Conservation (phyloP, 2,113 vertebrate species). For the Bubo scandiacus region DNA sequence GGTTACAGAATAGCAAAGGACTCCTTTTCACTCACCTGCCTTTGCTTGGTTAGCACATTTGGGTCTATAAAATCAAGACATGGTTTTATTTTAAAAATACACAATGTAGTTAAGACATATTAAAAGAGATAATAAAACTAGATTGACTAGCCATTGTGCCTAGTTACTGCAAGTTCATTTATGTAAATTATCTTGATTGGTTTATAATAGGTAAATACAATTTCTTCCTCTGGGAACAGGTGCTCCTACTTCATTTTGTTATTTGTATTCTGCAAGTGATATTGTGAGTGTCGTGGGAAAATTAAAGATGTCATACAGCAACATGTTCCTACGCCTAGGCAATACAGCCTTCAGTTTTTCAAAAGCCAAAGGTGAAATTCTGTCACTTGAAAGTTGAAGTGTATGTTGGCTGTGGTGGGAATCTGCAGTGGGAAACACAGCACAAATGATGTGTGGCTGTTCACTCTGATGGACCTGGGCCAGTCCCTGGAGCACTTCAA, state of each 20-base stretch:
- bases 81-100: conserved; percentile 14
- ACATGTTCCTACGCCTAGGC: not conserved
- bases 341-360: not conserved
- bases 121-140: conserved; percentile 40
- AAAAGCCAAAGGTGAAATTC: not conserved
- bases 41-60: not conserved
- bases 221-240: conserved; percentile 27
- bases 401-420: not conserved
- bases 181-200: conserved; percentile 55
- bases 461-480: not conserved
- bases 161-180: conserved; percentile 25
- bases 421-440: not conserved
- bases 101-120: not conserved
- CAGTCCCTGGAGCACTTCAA: not conserved
- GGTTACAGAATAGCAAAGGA: not conserved
- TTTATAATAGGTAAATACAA: conserved; percentile 58
- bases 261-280: conserved; percentile 18
- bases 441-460: not conserved
- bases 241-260: conserved; percentile 19
- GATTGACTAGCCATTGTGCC: conserved; percentile 14
- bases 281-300: not conserved
- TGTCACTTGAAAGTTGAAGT: not conserved
- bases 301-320: not conserved
- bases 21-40: not conserved
- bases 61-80: not conserved